These are phyloP conservation scores for Abrostola triplasia DNA, from an alignment of 2,888 invertebrate species.

Conservation along the genomic window DNA sequence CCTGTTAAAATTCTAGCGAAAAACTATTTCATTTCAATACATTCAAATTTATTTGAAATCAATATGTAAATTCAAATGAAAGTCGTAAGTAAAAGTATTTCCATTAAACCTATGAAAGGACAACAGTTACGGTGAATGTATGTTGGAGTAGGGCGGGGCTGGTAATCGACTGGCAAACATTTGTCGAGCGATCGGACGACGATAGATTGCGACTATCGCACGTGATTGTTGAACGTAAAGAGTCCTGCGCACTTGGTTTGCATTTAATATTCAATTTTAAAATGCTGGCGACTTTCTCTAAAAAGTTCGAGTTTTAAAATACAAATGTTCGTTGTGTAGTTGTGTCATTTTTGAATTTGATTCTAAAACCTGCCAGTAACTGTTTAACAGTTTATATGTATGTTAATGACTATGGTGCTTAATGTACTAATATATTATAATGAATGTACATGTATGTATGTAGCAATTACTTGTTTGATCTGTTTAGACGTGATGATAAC, in stretches of 20 bases:
- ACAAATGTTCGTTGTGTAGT: too few species aligned
- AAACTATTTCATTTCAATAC: too few species aligned
- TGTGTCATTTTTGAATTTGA: too few species aligned
- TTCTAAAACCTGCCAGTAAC: too few species aligned
- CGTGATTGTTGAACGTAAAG: constrained; percentile 33
- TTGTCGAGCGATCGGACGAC: constrained; percentile 46
- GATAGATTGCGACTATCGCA: constrained; percentile 32
- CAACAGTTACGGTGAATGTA: constrained; percentile 31
- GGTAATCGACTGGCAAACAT: constrained; percentile 63
- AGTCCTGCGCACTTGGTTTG: constrained; percentile 18
- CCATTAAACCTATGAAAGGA: constrained; percentile 57
- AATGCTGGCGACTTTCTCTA: background rate
- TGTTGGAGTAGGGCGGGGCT: constrained; percentile 57
- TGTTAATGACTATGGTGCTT: too few species aligned
- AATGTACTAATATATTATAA: too few species aligned
- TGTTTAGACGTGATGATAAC: too few species aligned
- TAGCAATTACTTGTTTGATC: too few species aligned
- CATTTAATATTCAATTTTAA: background rate
- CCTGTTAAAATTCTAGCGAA: too few species aligned
- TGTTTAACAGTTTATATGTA: too few species aligned
- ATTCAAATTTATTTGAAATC: background rate
- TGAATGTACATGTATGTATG: too few species aligned
- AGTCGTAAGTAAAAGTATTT: constrained; percentile 36
- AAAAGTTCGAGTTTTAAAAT: background rate
- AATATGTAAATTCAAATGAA: constrained; percentile 16